Conservation (phyloP, 2,113 vertebrate genomes). For the Oreochromis spilurus region DNA sequence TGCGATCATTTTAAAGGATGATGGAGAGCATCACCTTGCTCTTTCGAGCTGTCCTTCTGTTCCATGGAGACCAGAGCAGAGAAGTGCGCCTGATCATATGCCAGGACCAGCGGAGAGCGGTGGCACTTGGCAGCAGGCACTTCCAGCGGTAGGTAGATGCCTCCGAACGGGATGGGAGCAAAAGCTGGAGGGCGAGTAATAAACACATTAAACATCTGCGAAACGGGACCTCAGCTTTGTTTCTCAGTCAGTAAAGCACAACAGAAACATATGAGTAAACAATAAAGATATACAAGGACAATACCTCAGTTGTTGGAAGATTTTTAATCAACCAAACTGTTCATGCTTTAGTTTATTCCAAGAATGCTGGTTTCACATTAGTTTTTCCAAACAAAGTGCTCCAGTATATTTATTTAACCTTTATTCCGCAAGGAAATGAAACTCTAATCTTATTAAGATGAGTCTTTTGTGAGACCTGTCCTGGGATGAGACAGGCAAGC, state of each 20-base stretch:
- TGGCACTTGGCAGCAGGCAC: constrained; percentile 89
- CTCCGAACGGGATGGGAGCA: constrained; percentile 95
- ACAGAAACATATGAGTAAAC: background rate
- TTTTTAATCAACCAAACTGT: background rate
- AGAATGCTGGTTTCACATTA: background rate
- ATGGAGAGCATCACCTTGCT: constrained; percentile 78
- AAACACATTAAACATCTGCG: background rate
- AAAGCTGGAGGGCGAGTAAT: constrained; percentile 74
- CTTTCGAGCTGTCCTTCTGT: constrained; percentile 86
- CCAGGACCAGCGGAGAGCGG: constrained; percentile 88
- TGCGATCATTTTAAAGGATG: background rate
- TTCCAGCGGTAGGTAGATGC: constrained; percentile 94
- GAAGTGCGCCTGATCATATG: constrained; percentile 96
- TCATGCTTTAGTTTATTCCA: background rate
- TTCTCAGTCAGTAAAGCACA: background rate
- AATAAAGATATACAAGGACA: background rate
- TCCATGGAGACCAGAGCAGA: constrained; percentile 98
- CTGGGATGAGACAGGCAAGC: background rate
- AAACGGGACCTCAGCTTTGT: background rate
- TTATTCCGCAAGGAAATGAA: background rate
- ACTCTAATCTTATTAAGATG: background rate
- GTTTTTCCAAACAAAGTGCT: background rate
- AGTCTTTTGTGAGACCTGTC: background rate
- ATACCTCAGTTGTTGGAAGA: background rate
- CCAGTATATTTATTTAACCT: background rate